Percentiles rank a stretch among this genome's conserved stretches.
Conservation (phyloP, 2,113 vertebrate species). For the Neolamprologus variostigma region DNA sequence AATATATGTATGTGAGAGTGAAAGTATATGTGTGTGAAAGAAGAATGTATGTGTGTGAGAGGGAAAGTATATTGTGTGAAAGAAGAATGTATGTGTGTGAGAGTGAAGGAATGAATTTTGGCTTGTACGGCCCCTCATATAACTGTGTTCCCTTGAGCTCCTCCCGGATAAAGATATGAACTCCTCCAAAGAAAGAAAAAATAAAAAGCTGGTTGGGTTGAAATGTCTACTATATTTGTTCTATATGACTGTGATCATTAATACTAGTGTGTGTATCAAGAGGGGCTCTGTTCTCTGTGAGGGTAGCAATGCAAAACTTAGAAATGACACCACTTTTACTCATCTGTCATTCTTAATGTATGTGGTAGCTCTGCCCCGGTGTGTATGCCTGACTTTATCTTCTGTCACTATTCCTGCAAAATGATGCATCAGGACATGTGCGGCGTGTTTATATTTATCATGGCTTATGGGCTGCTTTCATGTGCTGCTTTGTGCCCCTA, state of each 20-base stretch:
- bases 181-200: neutral
- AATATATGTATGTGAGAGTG: too few species aligned
- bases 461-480: neutral
- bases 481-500: neutral
- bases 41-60: too few species aligned
- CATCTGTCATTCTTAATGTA: neutral
- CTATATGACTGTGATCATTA: neutral
- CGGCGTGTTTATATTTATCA: neutral
- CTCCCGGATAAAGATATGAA: neutral
- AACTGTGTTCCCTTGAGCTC: neutral
- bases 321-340: neutral
- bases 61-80: fast-evolving
- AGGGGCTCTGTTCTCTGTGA: neutral
- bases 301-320: neutral
- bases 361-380: neutral
- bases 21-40: too few species aligned
- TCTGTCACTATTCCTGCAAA: neutral
- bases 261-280: neutral
- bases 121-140: too few species aligned
- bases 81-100: too few species aligned
- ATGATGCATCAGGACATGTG: neutral
- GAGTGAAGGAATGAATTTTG: too few species aligned
- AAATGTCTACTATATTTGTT: neutral
- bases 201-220: neutral
- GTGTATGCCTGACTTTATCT: neutral